A percentile compares a stretch with the other conserved stretches of the same genome.
phyloP scores from a whole-genome alignment of 2,888 invertebrate species.

The Melieria omissa region DNA sequence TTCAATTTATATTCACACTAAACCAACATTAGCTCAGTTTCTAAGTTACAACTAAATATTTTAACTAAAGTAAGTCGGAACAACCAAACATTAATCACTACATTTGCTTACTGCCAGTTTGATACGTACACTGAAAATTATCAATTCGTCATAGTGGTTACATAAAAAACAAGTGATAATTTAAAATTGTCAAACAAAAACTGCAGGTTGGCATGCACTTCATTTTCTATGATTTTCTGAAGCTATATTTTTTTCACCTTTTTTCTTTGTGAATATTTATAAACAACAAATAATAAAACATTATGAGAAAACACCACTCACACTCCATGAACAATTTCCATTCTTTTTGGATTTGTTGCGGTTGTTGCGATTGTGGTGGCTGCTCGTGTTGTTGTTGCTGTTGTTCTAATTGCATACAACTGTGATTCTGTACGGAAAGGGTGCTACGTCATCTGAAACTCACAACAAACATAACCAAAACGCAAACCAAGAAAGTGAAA shows the following conservation, averaged over 20 bases:
- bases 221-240: no score
- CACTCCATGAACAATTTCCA: conserved; percentile 62
- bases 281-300: no score
- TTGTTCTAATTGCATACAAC: conserved; percentile 34
- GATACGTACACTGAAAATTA: conserved; percentile 54
- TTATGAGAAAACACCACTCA: conserved; percentile 49
- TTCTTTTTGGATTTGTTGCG: conserved; percentile 19
- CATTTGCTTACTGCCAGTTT: not conserved
- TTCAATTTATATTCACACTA: no score
- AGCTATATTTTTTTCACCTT: no score
- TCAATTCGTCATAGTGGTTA: not conserved
- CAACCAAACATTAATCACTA: no score
- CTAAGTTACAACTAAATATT: conserved; percentile 9
- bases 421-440: conserved; percentile 21
- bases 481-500: no score
- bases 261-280: no score
- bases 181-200: no score
- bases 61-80: conserved; percentile 39
- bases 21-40: not conserved
- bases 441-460: conserved; percentile 41
- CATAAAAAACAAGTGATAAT: not conserved
- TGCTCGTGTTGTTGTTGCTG: conserved; percentile 17
- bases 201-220: no score
- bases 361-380: conserved; percentile 30
- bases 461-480: not conserved